phyloP scores from a whole-genome alignment of 2,113 vertebrate genomes.

The Dunckerocampus dactyliophorus region DNA sequence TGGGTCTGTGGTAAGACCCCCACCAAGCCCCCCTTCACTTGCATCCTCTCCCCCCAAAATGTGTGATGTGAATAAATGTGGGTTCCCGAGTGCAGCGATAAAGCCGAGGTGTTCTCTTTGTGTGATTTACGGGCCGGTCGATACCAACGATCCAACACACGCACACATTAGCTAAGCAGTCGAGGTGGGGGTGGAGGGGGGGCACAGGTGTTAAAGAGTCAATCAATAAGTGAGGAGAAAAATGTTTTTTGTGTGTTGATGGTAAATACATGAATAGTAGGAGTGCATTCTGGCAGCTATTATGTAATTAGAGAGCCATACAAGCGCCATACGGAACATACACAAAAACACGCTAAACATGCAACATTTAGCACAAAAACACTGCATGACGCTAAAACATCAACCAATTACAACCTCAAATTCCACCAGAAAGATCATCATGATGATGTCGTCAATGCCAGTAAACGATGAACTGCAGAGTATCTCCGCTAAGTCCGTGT shows the following conservation, averaged over 20 bases:
- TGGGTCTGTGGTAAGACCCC: slow-evolving; percentile 47
- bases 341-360: too few species aligned
- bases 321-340: too few species aligned
- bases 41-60: slow-evolving; percentile 10
- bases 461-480: too few species aligned
- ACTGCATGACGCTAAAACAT: too few species aligned
- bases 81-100: not conserved
- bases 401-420: too few species aligned
- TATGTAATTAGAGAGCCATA: too few species aligned
- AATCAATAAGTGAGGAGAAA: slow-evolving; percentile 26
- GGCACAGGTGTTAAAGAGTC: slow-evolving; percentile 22
- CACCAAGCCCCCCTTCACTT: not conserved
- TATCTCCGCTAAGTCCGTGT: too few species aligned
- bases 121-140: slow-evolving; percentile 33
- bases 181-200: slow-evolving; percentile 11
- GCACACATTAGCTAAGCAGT: slow-evolving; percentile 20
- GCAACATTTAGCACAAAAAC: too few species aligned
- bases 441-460: too few species aligned
- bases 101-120: slow-evolving; percentile 13
- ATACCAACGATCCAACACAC: slow-evolving; percentile 45
- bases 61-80: slow-evolving; percentile 6
- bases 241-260: slow-evolving; percentile 6
- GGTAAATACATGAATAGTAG: too few species aligned
- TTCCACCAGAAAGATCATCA: too few species aligned
- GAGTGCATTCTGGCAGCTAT: too few species aligned